These are phyloP conservation scores for Anneissia japonica DNA, from an alignment of 35 echinoderm and acorn worm species.

Conservation along the genomic window DNA sequence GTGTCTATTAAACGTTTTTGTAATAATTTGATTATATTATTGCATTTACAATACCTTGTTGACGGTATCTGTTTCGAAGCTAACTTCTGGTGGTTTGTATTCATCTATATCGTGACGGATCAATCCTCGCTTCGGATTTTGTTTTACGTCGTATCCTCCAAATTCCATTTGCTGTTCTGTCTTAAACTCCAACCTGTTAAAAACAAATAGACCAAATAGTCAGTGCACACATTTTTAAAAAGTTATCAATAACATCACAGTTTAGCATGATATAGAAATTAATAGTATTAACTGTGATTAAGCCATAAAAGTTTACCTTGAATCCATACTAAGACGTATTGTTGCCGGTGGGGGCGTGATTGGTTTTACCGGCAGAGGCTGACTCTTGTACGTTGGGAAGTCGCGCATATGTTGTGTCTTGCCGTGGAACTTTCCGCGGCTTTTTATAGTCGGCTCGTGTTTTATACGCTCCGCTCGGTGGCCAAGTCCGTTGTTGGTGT, in stretches of 20 bases:
- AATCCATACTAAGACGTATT: conserved; percentile 85
- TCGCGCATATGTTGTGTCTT: conserved; percentile 73
- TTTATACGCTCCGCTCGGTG: conserved; percentile 39
- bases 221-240: too few relatives aligned
- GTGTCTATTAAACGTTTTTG: not conserved
- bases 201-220: too few relatives aligned
- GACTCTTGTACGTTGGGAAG: conserved; percentile 58
- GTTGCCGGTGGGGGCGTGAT: conserved; percentile 58
- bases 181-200: conserved; percentile 59
- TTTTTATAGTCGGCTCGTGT: conserved; percentile 24
- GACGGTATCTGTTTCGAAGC: conserved; percentile 62
- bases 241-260: too few relatives aligned
- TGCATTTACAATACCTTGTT: conserved; percentile 52
- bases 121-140: conserved; percentile 43
- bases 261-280: too few relatives aligned
- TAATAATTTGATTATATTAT: not conserved
- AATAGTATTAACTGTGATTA: too few relatives aligned
- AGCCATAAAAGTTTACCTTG: conserved; percentile 44
- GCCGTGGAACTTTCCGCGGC: conserved; percentile 26
- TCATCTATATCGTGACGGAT: conserved; percentile 40
- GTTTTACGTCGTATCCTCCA: conserved; percentile 52
- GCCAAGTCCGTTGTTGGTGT: conserved; percentile 65
- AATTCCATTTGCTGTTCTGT: conserved; percentile 76
- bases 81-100: conserved; percentile 52
- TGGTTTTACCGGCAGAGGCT: conserved; percentile 58